phyloP scores from a whole-genome alignment of 1,140 invertebrate species.

The Lysiphlebus fabarum region DNA sequence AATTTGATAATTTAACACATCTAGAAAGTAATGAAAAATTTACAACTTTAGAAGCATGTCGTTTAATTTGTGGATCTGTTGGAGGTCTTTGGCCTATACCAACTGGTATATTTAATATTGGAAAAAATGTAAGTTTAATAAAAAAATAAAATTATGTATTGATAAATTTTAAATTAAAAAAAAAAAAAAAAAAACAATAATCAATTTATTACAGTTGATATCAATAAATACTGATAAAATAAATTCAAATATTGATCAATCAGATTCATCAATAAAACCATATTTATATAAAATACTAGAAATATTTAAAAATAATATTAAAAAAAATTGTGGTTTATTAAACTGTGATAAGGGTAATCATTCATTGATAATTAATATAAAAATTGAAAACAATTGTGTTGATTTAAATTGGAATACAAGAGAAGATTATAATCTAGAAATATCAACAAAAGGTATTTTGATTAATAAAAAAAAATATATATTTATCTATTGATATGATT shows the following conservation, averaged over 20 bases:
- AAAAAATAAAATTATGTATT: neutral
- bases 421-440: constrained; percentile 62
- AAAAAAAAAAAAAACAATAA: too few species aligned
- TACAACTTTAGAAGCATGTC: constrained; percentile 54
- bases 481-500: neutral
- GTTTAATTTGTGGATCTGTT: constrained; percentile 65
- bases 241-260: constrained; percentile 57
- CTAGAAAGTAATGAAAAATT: constrained; percentile 26
- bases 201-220: constrained; percentile 32
- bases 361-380: constrained; percentile 57
- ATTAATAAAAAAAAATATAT: neutral
- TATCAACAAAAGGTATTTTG: constrained; percentile 57
- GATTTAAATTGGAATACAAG: constrained; percentile 62
- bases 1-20: constrained; percentile 11
- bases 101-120: constrained; percentile 52
- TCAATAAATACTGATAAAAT: constrained; percentile 30
- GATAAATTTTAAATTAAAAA: constrained; percentile 5
- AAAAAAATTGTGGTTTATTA: constrained; percentile 54
- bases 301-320: constrained; percentile 57
- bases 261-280: constrained; percentile 47
- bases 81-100: constrained; percentile 71
- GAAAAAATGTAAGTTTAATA: constrained; percentile 35
- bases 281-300: constrained; percentile 55
- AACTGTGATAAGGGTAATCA: constrained; percentile 56
- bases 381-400: constrained; percentile 51